Conservation (phyloP, 2,888 invertebrate genomes). For the Perizoma flavofasciatum region DNA sequence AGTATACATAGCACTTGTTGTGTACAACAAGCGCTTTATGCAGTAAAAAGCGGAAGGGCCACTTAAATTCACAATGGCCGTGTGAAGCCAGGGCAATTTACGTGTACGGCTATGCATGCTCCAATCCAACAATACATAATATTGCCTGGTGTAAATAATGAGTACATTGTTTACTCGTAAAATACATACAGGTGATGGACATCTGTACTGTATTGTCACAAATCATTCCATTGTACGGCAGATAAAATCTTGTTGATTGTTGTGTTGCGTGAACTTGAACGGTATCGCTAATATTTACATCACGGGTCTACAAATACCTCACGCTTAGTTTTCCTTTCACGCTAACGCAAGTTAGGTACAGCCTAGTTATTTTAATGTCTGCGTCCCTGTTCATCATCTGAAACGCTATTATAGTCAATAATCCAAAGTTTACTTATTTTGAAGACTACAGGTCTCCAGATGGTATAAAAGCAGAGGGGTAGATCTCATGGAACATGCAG, state of each 20-base stretch:
- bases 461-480: too few species aligned
- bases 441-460: too few species aligned
- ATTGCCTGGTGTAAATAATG: slow-evolving; percentile 35
- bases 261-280: slow-evolving; percentile 35
- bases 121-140: slow-evolving; percentile 1
- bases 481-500: too few species aligned
- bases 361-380: too few species aligned
- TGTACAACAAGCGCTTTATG: background rate
- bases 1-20: too few species aligned
- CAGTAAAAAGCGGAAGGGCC: slow-evolving; percentile 16
- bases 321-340: too few species aligned
- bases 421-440: too few species aligned
- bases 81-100: slow-evolving; percentile 17
- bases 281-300: slow-evolving; percentile 15
- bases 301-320: background rate
- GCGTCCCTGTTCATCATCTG: too few species aligned
- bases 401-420: too few species aligned
- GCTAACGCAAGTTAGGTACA: too few species aligned
- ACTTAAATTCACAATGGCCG: slow-evolving; percentile 16
- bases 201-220: slow-evolving; percentile 47
- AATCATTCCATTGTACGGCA: slow-evolving; percentile 54
- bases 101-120: slow-evolving; percentile 1
- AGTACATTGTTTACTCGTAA: slow-evolving; percentile 51
- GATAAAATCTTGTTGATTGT: slow-evolving; percentile 37
- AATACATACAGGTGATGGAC: slow-evolving; percentile 49